Evolutionary conservation across 2,797 vertebrate genomes (phyloP), one percentile per base, ranked within the genome.

Genomic region (Xiphophorus birchmanni): DNA sequence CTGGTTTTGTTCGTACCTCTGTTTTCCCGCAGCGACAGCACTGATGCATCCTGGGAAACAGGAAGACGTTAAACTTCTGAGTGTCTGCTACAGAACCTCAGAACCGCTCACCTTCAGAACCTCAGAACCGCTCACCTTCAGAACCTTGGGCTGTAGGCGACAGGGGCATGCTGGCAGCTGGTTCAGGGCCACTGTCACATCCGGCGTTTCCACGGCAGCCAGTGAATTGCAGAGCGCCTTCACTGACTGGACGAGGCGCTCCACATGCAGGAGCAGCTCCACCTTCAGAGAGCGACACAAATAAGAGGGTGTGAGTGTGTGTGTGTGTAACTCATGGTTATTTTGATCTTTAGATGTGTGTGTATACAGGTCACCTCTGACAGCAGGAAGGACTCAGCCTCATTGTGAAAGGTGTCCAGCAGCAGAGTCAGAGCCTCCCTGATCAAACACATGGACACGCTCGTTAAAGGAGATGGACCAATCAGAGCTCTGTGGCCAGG

Each of bases 341-440:
- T 21, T 50, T 50, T 50, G 7, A 50, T 50, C 18, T 50, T 21
- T 50, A 21, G 21, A 26, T 26, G 10, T 26, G 52, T 48, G 42
- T 17, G 54, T 10, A 29, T 26, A 12, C 40, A n/a, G 10, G n/a
- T 29, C 87, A 98, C 98, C 93, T 99, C 97, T 0, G 97, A 97
- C 76, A 96, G 92, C 76, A 97, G 92, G 87, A 99, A 99, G 65
- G 94, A 93, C 79, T 99, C 98, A 2, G 97, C 97, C 82, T 99
- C 98, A 1, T 97, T 99, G 84, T 99, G 97, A 88, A 98, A 99
- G 0, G 97, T 99, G 91, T 99, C 98, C 0, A 99, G 96, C 73
- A 99, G 97, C 90, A 99, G 96, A 54, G 96, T 97, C 86, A 99
- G 91, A 11, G 98, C 98, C 93, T 99, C 98, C 93, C 98, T 99